Conservation (phyloP, 2,888 invertebrate genomes). For the Dascillus cervinus region DNA sequence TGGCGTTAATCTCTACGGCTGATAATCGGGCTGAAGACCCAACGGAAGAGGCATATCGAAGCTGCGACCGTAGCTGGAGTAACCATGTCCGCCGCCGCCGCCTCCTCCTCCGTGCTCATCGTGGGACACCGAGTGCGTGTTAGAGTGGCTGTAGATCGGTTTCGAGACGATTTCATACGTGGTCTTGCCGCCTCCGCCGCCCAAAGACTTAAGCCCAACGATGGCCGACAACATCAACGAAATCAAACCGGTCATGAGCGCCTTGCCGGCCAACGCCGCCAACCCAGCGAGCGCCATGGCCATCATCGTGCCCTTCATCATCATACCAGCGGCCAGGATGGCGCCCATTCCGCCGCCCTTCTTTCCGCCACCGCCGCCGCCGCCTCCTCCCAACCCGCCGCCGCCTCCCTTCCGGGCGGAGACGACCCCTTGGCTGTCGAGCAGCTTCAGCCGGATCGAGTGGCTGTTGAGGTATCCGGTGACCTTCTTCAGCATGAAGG, state of each 20-base stretch:
- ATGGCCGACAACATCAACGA: slow-evolving; percentile 71
- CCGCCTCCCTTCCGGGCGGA: slow-evolving; percentile 48
- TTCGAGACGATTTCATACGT: slow-evolving; percentile 81
- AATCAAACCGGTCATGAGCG: slow-evolving; percentile 73
- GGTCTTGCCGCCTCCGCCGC: slow-evolving; percentile 61
- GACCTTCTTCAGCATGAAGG: slow-evolving; percentile 63
- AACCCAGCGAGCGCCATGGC: slow-evolving; percentile 66
- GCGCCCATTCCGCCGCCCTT: slow-evolving; percentile 48
- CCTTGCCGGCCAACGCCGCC: slow-evolving; percentile 74
- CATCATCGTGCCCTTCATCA: slow-evolving; percentile 62
- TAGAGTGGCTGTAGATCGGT: slow-evolving; percentile 65
- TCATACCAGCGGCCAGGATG: slow-evolving; percentile 45
- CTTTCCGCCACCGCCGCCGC: slow-evolving; percentile 39
- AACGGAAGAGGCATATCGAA: slow-evolving; percentile 41
- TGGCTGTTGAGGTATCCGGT: slow-evolving; percentile 66
- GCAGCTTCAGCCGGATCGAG: slow-evolving; percentile 61
- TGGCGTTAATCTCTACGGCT: slow-evolving; percentile 45
- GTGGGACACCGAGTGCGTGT: slow-evolving; percentile 58
- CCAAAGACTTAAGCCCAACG: slow-evolving; percentile 65
- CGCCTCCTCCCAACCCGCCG: slow-evolving; percentile 30
- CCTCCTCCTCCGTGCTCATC: slow-evolving; percentile 53
- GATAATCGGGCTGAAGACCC: slow-evolving; percentile 47
- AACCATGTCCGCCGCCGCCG: slow-evolving; percentile 41
- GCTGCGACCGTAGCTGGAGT: slow-evolving; percentile 50
- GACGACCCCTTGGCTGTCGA: slow-evolving; percentile 50